phyloP scores from a whole-genome alignment of 2,113 vertebrate genomes.

The Romanogobio albipinnatus region DNA sequence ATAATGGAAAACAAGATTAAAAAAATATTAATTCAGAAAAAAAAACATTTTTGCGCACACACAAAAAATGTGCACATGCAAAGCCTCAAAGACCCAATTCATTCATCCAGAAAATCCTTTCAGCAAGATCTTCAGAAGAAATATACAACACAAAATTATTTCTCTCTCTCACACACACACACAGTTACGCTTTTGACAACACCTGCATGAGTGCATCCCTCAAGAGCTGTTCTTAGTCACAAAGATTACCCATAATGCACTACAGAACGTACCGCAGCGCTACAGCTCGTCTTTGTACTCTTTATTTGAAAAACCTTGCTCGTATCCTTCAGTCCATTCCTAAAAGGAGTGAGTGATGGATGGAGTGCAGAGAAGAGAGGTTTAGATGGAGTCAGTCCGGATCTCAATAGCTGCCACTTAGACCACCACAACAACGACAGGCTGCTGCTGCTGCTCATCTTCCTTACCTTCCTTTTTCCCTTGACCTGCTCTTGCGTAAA shows the following conservation, averaged over 20 bases:
- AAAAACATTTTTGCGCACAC: too few relatives aligned
- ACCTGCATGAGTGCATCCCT: conserved; percentile 9
- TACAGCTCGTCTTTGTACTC: neutral
- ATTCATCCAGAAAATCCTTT: neutral
- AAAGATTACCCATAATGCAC: conserved; percentile 34
- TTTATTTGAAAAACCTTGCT: neutral
- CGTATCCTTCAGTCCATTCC: neutral
- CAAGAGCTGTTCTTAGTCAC: neutral
- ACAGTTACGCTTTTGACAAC: neutral
- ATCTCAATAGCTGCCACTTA: conserved; percentile 57
- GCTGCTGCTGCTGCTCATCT: neutral
- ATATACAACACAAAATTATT: neutral
- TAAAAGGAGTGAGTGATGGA: conserved; percentile 16
- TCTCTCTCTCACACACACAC: neutral
- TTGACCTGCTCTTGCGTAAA: neutral
- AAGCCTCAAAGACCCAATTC: neutral
- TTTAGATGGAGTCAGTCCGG: conserved; percentile 41
- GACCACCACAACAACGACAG: conserved; percentile 46
- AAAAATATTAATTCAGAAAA: neutral
- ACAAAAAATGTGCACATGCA: neutral
- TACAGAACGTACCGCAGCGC: neutral
- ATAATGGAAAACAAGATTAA: too few relatives aligned
- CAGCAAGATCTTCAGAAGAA: neutral
- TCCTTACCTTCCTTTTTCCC: conserved; percentile 25
- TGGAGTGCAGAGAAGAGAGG: conserved; percentile 1